A percentile compares a stretch with the other conserved stretches of the same genome.
phyloP scores from a whole-genome alignment of 1,140 invertebrate species.

The Cotesia chilonis region DNA sequence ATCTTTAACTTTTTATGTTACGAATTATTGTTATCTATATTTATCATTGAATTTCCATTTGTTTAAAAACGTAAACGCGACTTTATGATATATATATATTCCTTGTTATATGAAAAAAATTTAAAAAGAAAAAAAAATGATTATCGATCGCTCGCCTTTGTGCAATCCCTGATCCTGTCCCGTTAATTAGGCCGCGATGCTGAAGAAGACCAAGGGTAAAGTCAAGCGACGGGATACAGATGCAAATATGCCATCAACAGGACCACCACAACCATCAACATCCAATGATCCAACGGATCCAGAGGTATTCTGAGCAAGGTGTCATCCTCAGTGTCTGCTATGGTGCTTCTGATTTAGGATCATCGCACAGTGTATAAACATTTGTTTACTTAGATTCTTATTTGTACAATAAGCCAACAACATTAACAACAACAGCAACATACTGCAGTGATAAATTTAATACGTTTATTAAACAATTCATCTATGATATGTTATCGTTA shows the following conservation, averaged over 20 bases:
- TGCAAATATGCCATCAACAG: constrained; percentile 77
- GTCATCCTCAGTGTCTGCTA: not conserved
- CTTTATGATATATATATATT: too few relatives aligned
- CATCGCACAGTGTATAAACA: not conserved
- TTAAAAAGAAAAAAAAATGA: constrained; percentile 29
- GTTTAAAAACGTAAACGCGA: too few relatives aligned
- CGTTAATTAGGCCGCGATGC: constrained; percentile 80
- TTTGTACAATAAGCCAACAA: not conserved
- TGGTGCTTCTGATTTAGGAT: not conserved
- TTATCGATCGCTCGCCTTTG: constrained; percentile 50
- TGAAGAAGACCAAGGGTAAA: constrained; percentile 92
- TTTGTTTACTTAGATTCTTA: not conserved
- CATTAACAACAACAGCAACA: not conserved
- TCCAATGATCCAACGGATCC: constrained; percentile 57
- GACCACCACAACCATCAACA: constrained; percentile 67
- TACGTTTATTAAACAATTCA: too few relatives aligned
- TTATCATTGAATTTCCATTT: constrained; percentile 14
- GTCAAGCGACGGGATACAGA: constrained; percentile 94
- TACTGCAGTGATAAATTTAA: too few relatives aligned
- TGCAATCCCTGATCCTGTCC: constrained; percentile 63
- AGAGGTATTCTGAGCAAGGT: constrained; percentile 29
- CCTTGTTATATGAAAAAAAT: too few relatives aligned
- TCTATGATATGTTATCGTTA: too few relatives aligned
- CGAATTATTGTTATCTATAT: constrained; percentile 10
- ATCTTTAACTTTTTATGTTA: constrained; percentile 23